phyloP scores from a whole-genome alignment of 2,888 invertebrate genomes.

The Allophyes oxyacanthae region DNA sequence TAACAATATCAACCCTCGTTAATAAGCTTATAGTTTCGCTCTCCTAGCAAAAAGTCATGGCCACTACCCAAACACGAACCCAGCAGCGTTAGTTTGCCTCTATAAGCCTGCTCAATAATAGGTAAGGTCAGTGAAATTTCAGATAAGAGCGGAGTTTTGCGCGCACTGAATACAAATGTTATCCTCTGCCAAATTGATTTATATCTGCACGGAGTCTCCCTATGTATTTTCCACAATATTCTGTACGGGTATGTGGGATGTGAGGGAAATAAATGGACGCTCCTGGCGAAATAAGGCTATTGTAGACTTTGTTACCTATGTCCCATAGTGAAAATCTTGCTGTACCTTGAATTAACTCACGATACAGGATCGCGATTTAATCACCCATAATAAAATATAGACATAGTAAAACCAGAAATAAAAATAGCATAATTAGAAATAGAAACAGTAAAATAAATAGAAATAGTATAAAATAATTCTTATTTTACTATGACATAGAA shows the following conservation, averaged over 20 bases:
- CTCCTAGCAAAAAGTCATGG: constrained; percentile 19
- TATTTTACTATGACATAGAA: too few species aligned
- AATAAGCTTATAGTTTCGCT: constrained; percentile 28
- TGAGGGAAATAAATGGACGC: constrained; percentile 31
- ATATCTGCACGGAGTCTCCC: constrained; percentile 55
- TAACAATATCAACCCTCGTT: constrained; percentile 3
- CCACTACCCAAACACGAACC: constrained; percentile 12
- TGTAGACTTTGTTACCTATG: too few species aligned
- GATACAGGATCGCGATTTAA: too few species aligned
- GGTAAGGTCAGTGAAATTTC: constrained; percentile 59
- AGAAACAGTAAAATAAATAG: too few species aligned
- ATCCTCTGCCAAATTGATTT: constrained; percentile 64
- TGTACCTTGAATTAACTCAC: too few species aligned
- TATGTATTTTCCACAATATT: constrained; percentile 56
- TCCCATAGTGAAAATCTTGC: too few species aligned
- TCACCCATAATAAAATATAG: too few species aligned
- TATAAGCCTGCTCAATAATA: constrained; percentile 49
- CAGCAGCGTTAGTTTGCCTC: constrained; percentile 42
- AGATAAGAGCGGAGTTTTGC: constrained; percentile 45
- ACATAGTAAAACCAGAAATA: too few species aligned
- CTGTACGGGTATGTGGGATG: constrained; percentile 33
- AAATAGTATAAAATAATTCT: too few species aligned
- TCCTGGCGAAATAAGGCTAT: constrained; percentile 4
- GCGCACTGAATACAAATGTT: constrained; percentile 64
- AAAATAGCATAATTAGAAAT: too few species aligned